Percentiles rank a stretch among this genome's conserved stretches.
These are phyloP conservation scores for Philantomba maxwellii DNA, from an alignment of 2,113 vertebrate species.

Conservation along the genomic window DNA sequence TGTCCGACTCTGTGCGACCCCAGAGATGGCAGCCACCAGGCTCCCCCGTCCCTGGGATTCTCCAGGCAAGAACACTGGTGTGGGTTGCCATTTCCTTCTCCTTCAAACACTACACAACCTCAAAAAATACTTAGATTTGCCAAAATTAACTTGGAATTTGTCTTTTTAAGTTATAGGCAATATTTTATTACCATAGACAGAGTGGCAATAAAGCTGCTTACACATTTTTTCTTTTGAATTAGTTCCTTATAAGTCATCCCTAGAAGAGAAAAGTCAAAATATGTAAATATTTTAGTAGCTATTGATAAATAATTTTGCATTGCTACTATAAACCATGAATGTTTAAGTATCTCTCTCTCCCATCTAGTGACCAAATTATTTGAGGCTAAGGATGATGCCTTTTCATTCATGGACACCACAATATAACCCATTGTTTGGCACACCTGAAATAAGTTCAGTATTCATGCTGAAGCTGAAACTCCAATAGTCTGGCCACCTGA, in stretches of 20 bases:
- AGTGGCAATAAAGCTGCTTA: background rate
- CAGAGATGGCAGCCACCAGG: too few species aligned
- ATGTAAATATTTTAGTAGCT: constrained; percentile 22
- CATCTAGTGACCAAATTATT: background rate
- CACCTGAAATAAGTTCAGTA: background rate
- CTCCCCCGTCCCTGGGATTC: too few species aligned
- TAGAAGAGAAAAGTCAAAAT: background rate
- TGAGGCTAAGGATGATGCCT: background rate
- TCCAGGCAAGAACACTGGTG: too few species aligned
- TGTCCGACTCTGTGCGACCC: too few species aligned
- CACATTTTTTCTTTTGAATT: background rate
- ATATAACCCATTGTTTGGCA: background rate
- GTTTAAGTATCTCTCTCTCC: background rate
- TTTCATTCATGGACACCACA: background rate
- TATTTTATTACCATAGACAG: constrained; percentile 25
- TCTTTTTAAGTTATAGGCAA: background rate
- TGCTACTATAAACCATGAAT: background rate
- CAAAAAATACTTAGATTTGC: background rate
- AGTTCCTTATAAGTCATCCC: background rate
- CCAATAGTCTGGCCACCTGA: background rate
- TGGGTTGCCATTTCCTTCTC: too few species aligned
- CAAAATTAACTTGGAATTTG: background rate
- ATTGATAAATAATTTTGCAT: background rate
- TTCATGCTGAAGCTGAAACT: background rate
- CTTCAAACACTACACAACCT: too few species aligned